Conservation (phyloP, 92 coral and sea anemone species). For the Epizoanthus scotinus region DNA sequence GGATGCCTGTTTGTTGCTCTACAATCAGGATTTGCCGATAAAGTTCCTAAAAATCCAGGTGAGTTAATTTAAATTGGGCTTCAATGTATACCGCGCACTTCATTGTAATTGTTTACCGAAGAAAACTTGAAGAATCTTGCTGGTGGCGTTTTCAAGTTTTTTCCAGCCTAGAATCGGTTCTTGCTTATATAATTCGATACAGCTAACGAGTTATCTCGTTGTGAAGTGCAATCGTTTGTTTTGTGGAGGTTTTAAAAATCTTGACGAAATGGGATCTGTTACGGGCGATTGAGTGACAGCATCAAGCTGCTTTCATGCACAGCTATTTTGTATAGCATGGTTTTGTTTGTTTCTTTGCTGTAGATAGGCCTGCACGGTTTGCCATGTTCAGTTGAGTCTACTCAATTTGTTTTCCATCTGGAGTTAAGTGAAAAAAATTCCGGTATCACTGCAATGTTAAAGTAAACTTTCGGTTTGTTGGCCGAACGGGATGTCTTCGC, state of each 20-base stretch:
- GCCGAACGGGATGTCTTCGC: background rate
- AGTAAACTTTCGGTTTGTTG: background rate
- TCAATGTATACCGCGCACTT: constrained; percentile 8
- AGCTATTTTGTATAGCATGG: background rate
- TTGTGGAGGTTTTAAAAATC: background rate
- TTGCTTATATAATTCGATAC: background rate
- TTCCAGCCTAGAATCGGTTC: background rate
- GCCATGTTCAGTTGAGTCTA: background rate
- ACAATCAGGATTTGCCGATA: constrained; percentile 3
- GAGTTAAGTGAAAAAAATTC: background rate
- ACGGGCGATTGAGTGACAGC: background rate
- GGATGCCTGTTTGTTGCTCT: constrained; percentile 13
- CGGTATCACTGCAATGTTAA: background rate
- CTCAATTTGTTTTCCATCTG: constrained; percentile 12
- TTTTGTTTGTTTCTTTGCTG: background rate
- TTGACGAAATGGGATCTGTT: no score
- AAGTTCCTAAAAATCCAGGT: constrained; percentile 10
- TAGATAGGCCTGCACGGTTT: background rate
- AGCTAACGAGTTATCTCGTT: background rate
- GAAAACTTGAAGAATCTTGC: background rate
- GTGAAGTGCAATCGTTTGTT: background rate
- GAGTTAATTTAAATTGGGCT: background rate
- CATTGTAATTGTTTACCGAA: background rate
- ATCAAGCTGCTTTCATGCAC: constrained; percentile 1
- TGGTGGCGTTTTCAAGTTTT: background rate